These are phyloP conservation scores for Tricholauxania praeusta DNA, from an alignment of 2,888 invertebrate genomes.

Conservation along the genomic window DNA sequence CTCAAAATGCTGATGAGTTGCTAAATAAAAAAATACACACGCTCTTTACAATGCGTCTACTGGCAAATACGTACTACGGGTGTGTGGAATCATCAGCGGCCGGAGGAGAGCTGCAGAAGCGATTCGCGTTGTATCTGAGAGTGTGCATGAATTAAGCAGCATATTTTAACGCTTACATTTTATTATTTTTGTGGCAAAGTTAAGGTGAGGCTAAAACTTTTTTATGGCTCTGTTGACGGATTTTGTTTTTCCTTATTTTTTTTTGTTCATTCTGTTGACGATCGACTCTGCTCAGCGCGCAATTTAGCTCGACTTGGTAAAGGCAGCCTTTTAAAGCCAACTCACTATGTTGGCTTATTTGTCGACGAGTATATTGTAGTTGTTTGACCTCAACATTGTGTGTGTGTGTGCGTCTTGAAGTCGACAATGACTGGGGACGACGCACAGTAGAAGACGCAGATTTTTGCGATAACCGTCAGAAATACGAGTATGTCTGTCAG, in stretches of 20 bases:
- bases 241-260: not conserved
- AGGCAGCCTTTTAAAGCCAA: no score
- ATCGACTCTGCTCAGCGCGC: slow-evolving; percentile 9
- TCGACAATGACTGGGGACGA: not conserved
- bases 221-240: slow-evolving; percentile 37
- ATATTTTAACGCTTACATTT: slow-evolving; percentile 26
- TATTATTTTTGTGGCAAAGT: slow-evolving; percentile 36
- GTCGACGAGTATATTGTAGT: slow-evolving; percentile 16
- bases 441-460: slow-evolving; percentile 21
- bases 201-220: slow-evolving; percentile 40
- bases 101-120: not conserved
- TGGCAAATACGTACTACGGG: slow-evolving; percentile 12
- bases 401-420: slow-evolving; percentile 9
- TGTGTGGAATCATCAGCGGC: not conserved
- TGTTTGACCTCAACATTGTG: slow-evolving; percentile 38
- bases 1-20: slow-evolving; percentile 63
- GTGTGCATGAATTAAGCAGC: not conserved
- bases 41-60: slow-evolving; percentile 1
- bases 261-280: not conserved
- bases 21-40: slow-evolving; percentile 47
- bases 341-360: not conserved
- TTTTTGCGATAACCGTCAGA: slow-evolving; percentile 24
- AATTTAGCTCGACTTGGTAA: not conserved
- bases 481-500: not conserved
- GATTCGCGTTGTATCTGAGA: not conserved